Evolutionary conservation across 2,113 vertebrate species (phyloP), one percentile per base, ranked within the genome.

Genomic region (Varanus salvator): DNA sequence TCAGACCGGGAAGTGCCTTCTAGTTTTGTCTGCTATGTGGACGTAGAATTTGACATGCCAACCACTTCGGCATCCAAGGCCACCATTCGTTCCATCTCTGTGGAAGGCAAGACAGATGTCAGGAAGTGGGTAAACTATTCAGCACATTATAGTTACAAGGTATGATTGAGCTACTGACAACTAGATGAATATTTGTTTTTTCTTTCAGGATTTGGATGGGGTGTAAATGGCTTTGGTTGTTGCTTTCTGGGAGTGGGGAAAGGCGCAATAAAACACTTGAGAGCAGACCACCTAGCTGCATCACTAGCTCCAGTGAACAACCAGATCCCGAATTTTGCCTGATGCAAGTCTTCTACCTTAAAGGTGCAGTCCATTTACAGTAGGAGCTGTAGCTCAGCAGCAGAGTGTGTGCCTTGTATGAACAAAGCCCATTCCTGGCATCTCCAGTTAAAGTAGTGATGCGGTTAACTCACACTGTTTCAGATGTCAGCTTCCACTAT

Each of bases 71-170:
- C 98, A 0, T 99, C 98, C 87, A 98, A 97, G 95, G 96, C 98
- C 29, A 68, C 97, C 0, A 95, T 99, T 38, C 97, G 98, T 3
- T 98, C 98, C 82, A 96, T 98, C 94, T 98, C 98, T 0, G 97
- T 98, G 1, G 97, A 97, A 91, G 98, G 98, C 93, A 97, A 97
- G 94, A 94, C 92, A 0, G 95, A 98, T 0, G 94, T 98, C 84
- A 98, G 98, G 95, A 99, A 98, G 89, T 98, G 98, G 98, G 98
- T 98, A 94, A 98, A 97, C 93, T 98, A 99, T 91, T 98, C 97
- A 57, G 97, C 98, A 86, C 98, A 98, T 94, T 98, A 98, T 95
- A 97, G 95, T 92, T 99, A 98, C 94, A 97, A 99, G 98, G 98
- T 98, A 97, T 89, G 76, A 66, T 29, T 64, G 6, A 50, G 81